Evolutionary conservation across 2,797 vertebrate genomes (phyloP).

Genomic region (Clarias fuscus): DNA sequence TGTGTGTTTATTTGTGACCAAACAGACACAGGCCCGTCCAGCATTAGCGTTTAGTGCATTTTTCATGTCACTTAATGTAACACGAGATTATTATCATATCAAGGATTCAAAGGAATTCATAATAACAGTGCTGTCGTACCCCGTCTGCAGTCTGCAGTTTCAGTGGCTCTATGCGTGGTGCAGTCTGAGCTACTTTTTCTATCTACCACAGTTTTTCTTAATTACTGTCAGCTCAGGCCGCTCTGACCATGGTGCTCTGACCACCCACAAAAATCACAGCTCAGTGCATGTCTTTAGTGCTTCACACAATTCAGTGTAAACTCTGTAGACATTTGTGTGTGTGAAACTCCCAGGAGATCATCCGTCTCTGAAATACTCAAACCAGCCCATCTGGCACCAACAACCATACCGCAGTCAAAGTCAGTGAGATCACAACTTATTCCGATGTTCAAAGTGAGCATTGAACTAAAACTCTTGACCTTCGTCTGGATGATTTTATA

Average conservation of each 20-base stretch:
- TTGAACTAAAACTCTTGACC: not conserved
- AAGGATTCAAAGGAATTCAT: not conserved
- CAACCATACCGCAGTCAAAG: not conserved
- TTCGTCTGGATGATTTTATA: not conserved
- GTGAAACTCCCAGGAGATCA: not conserved
- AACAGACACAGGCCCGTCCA: not conserved
- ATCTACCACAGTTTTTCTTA: not conserved
- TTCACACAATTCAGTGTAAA: not conserved
- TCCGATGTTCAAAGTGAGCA: not conserved
- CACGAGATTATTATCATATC: not conserved
- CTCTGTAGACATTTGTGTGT: not conserved
- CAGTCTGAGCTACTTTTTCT: not conserved
- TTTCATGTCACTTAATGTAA: not conserved
- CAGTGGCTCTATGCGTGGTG: not conserved
- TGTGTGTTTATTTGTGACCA: not conserved
- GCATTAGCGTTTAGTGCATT: conserved; percentile 3
- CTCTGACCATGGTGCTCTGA: not conserved
- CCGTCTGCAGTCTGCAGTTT: not conserved
- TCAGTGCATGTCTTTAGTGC: not conserved
- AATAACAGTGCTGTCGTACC: not conserved
- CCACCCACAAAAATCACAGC: too few species aligned
- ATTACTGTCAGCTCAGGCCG: not conserved
- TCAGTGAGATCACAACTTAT: not conserved
- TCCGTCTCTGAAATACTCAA: not conserved
- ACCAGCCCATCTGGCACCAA: conserved; percentile 6